Evolutionary conservation across 92 coral and sea anemone species (phyloP).

Genomic region (Parazoanthus atlanticus): DNA sequence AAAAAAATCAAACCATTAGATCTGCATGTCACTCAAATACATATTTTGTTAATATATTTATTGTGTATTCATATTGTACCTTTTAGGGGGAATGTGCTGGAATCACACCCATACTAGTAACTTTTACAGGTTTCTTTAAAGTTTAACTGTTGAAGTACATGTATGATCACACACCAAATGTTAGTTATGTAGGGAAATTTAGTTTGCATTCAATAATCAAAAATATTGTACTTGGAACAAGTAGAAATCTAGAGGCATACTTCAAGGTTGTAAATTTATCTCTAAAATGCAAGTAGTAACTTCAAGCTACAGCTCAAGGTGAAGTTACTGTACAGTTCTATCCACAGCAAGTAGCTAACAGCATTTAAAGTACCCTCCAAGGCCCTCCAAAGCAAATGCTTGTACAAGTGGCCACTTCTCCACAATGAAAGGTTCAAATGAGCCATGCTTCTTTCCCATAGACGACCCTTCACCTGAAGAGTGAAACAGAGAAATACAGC

Average conservation of each 20-base stretch:
- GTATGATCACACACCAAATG: no score
- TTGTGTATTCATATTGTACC: no score
- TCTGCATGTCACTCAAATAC: not conserved
- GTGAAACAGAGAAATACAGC: not conserved
- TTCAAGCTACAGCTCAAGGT: not conserved
- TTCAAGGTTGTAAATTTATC: not conserved
- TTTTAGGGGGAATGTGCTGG: no score
- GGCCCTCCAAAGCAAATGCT: conserved; percentile 90
- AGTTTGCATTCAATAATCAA: no score
- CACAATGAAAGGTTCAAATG: conserved; percentile 78
- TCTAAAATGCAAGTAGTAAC: not conserved
- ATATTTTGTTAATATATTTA: no score
- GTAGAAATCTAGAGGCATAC: no score
- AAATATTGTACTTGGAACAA: no score
- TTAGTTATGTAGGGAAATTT: no score
- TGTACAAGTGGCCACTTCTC: conserved; percentile 92
- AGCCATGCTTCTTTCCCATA: conserved; percentile 42
- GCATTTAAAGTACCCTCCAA: conserved; percentile 69
- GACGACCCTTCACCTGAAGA: conserved; percentile 16
- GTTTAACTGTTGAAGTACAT: no score
- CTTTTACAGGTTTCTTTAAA: no score
- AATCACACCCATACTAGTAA: no score
- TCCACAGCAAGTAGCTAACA: not conserved
- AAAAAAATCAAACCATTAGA: not conserved
- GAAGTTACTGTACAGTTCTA: not conserved